phyloP scores from a whole-genome alignment of 2,797 vertebrate species.

The Cuniculus paca region DNA sequence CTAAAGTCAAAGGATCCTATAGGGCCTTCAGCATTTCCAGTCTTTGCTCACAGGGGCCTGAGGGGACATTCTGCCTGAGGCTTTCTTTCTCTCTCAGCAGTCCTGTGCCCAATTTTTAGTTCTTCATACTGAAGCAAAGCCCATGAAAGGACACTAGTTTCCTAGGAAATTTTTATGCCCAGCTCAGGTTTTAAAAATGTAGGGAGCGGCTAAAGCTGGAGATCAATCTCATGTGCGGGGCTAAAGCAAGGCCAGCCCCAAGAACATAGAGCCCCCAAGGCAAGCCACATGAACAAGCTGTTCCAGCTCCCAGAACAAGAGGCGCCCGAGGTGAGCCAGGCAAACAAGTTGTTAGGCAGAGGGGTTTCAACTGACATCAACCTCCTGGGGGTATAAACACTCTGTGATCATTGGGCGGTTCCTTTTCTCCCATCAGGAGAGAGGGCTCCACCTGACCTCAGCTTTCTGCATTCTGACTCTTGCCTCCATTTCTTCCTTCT shows the following conservation, averaged over 20 bases:
- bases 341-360: not conserved
- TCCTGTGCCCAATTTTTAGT: not conserved
- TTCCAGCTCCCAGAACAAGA: not conserved
- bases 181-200: not conserved
- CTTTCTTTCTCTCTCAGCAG: not conserved
- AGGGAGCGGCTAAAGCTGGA: not conserved
- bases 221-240: not conserved
- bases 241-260: too few species aligned
- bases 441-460: not conserved
- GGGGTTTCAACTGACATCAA: not conserved
- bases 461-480: not conserved
- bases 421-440: not conserved
- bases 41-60: not conserved
- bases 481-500: not conserved
- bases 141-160: not conserved
- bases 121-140: conserved; percentile 40
- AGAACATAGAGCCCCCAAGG: not conserved
- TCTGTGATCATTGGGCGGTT: not conserved
- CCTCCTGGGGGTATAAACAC: too few species aligned
- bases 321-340: not conserved
- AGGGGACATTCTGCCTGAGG: not conserved
- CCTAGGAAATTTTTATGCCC: not conserved
- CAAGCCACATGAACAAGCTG: too few species aligned
- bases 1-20: not conserved
- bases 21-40: not conserved